Evolutionary conservation across 1,140 invertebrate genomes (phyloP).

Genomic region (Diachasma alloeum): DNA sequence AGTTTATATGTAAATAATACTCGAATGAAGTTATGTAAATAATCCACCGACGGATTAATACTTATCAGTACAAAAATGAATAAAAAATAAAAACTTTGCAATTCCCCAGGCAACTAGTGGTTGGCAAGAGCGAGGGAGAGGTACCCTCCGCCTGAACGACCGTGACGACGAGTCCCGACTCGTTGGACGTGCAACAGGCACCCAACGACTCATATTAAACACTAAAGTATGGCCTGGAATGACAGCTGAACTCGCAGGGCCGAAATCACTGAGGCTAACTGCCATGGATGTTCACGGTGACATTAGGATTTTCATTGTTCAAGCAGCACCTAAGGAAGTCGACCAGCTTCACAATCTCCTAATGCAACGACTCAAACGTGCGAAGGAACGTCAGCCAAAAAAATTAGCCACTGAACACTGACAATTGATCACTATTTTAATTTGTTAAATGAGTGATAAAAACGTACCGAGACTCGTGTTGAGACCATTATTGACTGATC

Average conservation of each 20-base stretch:
- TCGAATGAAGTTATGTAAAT: too few relatives aligned
- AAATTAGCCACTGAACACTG: conserved; percentile 47
- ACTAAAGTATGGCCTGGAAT: conserved; percentile 95
- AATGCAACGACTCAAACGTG: conserved; percentile 70
- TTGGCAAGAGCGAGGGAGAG: conserved; percentile 91
- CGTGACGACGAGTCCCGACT: conserved; percentile 76
- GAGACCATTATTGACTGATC: background rate
- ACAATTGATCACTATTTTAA: background rate
- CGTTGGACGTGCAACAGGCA: conserved; percentile 87
- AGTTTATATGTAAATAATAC: too few relatives aligned
- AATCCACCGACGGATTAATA: too few relatives aligned
- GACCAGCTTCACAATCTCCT: conserved; percentile 78
- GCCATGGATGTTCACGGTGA: conserved; percentile 85
- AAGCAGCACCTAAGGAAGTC: conserved; percentile 82
- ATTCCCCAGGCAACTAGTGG: conserved; percentile 66
- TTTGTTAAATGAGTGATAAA: conserved; percentile 3
- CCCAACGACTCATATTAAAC: conserved; percentile 88
- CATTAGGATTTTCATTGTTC: conserved; percentile 84
- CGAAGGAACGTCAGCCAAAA: conserved; percentile 58
- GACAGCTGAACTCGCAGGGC: conserved; percentile 85
- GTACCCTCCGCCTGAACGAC: conserved; percentile 88
- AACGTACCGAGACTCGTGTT: background rate
- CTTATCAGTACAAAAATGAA: too few relatives aligned
- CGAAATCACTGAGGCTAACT: conserved; percentile 87
- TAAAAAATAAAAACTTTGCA: too few relatives aligned